Conservation (phyloP, 2,888 invertebrate genomes). For the Aspidapion aeneum region DNA sequence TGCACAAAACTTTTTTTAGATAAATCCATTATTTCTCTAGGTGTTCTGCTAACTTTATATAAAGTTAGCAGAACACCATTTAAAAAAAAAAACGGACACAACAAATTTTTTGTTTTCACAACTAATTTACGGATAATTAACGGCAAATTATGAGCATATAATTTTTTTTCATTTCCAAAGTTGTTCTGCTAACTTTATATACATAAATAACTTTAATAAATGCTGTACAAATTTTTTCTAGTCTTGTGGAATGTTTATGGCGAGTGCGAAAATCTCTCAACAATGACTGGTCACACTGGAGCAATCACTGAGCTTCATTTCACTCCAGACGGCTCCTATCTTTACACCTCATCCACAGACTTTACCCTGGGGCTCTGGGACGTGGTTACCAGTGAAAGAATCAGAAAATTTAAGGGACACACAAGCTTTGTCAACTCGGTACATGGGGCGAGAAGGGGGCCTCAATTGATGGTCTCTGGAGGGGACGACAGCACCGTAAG, state of each 20-base stretch:
- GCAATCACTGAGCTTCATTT: constrained; percentile 93
- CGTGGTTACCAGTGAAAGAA: constrained; percentile 78
- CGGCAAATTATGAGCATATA: too few species aligned
- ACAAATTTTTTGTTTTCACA: too few species aligned
- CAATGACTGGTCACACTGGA: constrained; percentile 92
- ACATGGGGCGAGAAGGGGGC: constrained; percentile 80
- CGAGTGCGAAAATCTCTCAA: constrained; percentile 95
- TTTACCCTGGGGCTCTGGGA: constrained; percentile 96
- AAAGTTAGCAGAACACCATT: too few species aligned
- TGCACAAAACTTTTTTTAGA: too few species aligned
- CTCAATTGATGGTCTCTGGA: constrained; percentile 66
- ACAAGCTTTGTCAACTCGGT: constrained; percentile 72
- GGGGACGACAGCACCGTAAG: constrained; percentile 93
- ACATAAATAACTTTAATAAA: too few species aligned
- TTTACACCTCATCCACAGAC: constrained; percentile 93
- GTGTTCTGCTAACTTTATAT: too few species aligned
- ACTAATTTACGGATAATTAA: too few species aligned
- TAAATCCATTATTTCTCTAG: too few species aligned
- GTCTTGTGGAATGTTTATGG: constrained; percentile 96
- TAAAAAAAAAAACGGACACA: too few species aligned
- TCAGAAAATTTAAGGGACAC: constrained; percentile 88
- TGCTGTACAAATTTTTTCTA: too few species aligned
- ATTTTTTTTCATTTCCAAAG: too few species aligned
- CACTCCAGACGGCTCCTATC: constrained; percentile 75
- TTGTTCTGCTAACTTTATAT: too few species aligned